phyloP scores from a whole-genome alignment of 2,797 vertebrate species.

The Podarcis siculus region DNA sequence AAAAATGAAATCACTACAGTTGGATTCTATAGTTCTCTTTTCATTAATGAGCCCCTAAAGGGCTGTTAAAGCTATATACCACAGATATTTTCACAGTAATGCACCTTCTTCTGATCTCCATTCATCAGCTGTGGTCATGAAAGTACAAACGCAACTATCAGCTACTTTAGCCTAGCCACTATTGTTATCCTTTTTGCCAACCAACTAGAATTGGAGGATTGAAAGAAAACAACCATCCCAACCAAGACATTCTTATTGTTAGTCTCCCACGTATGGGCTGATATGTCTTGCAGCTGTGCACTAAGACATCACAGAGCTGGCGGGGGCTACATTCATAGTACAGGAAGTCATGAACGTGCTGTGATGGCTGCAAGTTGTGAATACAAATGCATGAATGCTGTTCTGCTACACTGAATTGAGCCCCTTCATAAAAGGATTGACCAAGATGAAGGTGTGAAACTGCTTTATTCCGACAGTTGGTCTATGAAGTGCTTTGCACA shows the following conservation, averaged over 20 bases:
- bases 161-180: slow-evolving; percentile 39
- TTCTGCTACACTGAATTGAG: neutral
- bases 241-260: too few relatives aligned
- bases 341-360: too few relatives aligned
- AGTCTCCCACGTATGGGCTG: too few relatives aligned
- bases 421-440: neutral
- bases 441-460: neutral
- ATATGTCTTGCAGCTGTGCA: too few relatives aligned
- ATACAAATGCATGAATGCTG: neutral
- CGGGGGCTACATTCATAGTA: too few relatives aligned
- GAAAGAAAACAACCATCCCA: too few relatives aligned
- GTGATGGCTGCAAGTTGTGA: neutral
- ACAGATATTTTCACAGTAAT: slow-evolving; percentile 72
- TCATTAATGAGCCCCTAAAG: slow-evolving; percentile 79
- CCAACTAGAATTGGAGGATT: too few relatives aligned
- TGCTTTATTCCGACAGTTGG: neutral
- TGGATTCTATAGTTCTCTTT: slow-evolving; percentile 75
- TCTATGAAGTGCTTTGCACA: too few relatives aligned
- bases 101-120: slow-evolving; percentile 75
- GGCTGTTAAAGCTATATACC: slow-evolving; percentile 76
- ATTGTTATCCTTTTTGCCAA: too few relatives aligned
- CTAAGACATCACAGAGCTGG: too few relatives aligned
- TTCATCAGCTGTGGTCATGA: slow-evolving; percentile 77
- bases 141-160: slow-evolving; percentile 59
- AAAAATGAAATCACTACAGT: slow-evolving; percentile 63